These are phyloP conservation scores for Pocota personata DNA, from an alignment of 2,888 invertebrate species.

Conservation along the genomic window DNA sequence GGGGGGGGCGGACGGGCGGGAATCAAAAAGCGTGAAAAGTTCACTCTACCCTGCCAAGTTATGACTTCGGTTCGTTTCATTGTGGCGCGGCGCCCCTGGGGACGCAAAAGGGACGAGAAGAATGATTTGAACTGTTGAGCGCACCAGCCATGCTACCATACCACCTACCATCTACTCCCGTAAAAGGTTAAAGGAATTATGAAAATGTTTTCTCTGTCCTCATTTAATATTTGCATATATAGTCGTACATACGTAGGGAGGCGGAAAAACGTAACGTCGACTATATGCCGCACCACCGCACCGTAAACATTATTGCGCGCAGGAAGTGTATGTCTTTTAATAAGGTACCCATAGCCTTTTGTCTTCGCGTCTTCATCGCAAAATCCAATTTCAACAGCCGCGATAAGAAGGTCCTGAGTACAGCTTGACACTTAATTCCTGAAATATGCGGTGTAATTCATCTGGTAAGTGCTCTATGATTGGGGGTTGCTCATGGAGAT, in stretches of 20 bases:
- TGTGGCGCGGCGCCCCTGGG: slow-evolving; percentile 29
- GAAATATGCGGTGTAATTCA: slow-evolving; percentile 62
- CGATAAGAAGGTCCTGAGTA: slow-evolving; percentile 25
- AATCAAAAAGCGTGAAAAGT: slow-evolving; percentile 73
- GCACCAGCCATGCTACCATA: neutral
- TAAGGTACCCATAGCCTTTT: slow-evolving; percentile 56
- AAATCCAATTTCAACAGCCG: slow-evolving; percentile 62
- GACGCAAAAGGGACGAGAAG: neutral
- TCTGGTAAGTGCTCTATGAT: slow-evolving; percentile 38
- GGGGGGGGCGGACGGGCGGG: slow-evolving; percentile 8
- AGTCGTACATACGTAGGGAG: neutral
- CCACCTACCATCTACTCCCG: slow-evolving; percentile 4
- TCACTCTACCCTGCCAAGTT: slow-evolving; percentile 56
- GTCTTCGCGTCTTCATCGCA: slow-evolving; percentile 35
- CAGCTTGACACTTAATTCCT: slow-evolving; percentile 64
- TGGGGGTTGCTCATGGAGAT: neutral
- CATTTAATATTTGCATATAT: slow-evolving; percentile 53
- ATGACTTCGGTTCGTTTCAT: slow-evolving; percentile 67
- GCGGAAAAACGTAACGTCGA: slow-evolving; percentile 20
- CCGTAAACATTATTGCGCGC: slow-evolving; percentile 52
- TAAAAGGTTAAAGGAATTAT: slow-evolving; percentile 68
- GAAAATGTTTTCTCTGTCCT: slow-evolving; percentile 61
- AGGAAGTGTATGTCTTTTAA: slow-evolving; percentile 68
- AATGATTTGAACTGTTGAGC: slow-evolving; percentile 71
- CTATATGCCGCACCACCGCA: neutral